A percentile compares a stretch with the other conserved stretches of the same genome.
Conservation (phyloP, 2,888 invertebrate species). For the Nephrotoma guestfalica region DNA sequence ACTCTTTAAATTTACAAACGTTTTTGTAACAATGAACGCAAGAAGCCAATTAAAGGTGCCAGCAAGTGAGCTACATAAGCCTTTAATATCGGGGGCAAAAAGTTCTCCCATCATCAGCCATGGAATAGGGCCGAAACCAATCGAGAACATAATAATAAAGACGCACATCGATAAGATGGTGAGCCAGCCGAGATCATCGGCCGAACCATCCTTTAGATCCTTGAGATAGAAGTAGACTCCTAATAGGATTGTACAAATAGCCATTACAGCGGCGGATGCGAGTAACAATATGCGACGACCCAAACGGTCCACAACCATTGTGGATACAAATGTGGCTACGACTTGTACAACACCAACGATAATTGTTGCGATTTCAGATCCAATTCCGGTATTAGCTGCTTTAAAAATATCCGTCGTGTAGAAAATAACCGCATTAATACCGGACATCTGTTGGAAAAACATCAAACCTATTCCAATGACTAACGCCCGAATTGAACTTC, state of each 20-base stretch:
- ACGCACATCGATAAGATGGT: slow-evolving; percentile 58
- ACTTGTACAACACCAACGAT: slow-evolving; percentile 77
- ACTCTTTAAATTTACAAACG: slow-evolving; percentile 42
- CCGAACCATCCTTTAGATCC: slow-evolving; percentile 22
- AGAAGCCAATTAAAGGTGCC: slow-evolving; percentile 71
- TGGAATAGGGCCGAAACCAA: slow-evolving; percentile 79
- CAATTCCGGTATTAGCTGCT: slow-evolving; percentile 32
- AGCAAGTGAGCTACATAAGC: slow-evolving; percentile 59
- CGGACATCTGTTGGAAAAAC: slow-evolving; percentile 80
- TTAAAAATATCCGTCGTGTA: slow-evolving; percentile 61
- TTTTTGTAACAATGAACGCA: slow-evolving; percentile 66
- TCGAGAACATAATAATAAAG: slow-evolving; percentile 65
- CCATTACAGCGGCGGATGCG: slow-evolving; percentile 54
- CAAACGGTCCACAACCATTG: slow-evolving; percentile 62
- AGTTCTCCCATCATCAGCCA: slow-evolving; percentile 63
- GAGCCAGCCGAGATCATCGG: slow-evolving; percentile 50
- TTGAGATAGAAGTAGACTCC: slow-evolving; percentile 51
- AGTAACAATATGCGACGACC: slow-evolving; percentile 66
- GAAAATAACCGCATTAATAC: slow-evolving; percentile 72
- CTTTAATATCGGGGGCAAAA: slow-evolving; percentile 65
- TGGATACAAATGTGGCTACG: slow-evolving; percentile 46
- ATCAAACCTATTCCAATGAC: slow-evolving; percentile 63
- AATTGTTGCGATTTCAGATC: slow-evolving; percentile 50
- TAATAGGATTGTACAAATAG: slow-evolving; percentile 49
- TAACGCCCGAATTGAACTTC: slow-evolving; percentile 45